Evolutionary conservation across 2,113 vertebrate genomes (phyloP), one percentile per base, ranked within the genome.

Genomic region (Pandion haliaetus): DNA sequence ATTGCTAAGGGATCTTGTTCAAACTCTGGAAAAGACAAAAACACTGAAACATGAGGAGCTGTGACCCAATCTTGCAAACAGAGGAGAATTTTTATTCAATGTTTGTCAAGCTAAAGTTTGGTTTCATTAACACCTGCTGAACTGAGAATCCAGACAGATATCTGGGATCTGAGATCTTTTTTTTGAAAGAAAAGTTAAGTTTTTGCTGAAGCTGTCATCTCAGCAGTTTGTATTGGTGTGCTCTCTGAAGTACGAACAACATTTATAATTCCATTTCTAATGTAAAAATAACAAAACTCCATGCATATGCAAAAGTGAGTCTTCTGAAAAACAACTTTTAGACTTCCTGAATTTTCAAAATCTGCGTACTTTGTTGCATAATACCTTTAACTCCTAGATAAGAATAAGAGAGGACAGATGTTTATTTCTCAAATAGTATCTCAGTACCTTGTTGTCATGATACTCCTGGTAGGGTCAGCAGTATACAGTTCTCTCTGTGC

Each of bases 371-470:
- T 26, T 79, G n/a, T 96, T 95, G 73, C 40, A 18, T 85, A 91
- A 89, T 44, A 78, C 25, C 63, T 91, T 74, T 47, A 94, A 86
- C 34, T 90, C 17, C 8, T 81, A 91, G 87, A 94, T 88, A 86
- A 94, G 80, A 89, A 71, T 55, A 82, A 81, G 50, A 82, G 45
- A 86, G 34, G 54, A 67, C 83, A 88, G 54, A 47, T 77, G 42
- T 84, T 95, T 88, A 29, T 93, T 96, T 94, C 84, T 76, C 76
- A 83, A 83, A 95, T n/a, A 80, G 12, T 89, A 58, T 85, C 82
- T 77, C 36, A 25, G 25, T 91, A 71, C 62, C 36, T 78, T 92
- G 70, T 94, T 18, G 1, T 83, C 71, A 32, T 38, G 32, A 44
- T 80, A 65, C 44, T 40, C 52, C 36, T 54, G 17, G 79, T 95